Evolutionary conservation across 2,888 invertebrate genomes (phyloP), one percentile per base, ranked within the genome.

Genomic region (Eilema griseolum): DNA sequence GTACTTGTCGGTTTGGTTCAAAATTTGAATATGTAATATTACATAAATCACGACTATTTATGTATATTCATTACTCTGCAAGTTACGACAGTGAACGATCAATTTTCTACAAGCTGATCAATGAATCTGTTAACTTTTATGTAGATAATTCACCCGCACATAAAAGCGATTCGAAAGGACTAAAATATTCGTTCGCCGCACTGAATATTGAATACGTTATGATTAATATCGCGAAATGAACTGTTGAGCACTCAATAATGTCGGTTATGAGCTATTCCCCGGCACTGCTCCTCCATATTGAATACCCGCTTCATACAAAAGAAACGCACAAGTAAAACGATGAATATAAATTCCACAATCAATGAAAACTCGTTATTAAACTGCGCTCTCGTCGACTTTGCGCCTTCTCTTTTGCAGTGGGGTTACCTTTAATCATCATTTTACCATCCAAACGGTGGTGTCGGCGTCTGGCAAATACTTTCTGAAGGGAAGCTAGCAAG

Each of bases 261-360:
- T 46, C 20, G 46, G 64, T 64, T 64, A 64, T 52, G 64, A 46
- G 26, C 64, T 28, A 26, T n/a, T n/a, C 24, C n/a, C 37, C 37
- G 16, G 37, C 26, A 26, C 28, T 3, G 28, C 64, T 52, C 28
- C 64, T 46, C 46, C 64, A 28, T 64, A 46, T 46, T 64, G 52
- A 64, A 64, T 23, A 11, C 24, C 16, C 33, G 11, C 46, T 4
- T 20, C 46, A n/a, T 28, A 64, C 28, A 64, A 63, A 46, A 63
- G 52, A 23, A 24, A 16, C 61, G 61, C 23, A 52, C 14, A 23
- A 37, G 61, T 37, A 3, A 37, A 62, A 62, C 16, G 61, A 62
- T 62, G 61, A 37, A 62, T 37, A 62, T 37, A 16, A 62, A 62
- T 62, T 62, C 61, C 24, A 62, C 33, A 37, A 62, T 62, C 61